Evolutionary conservation across 2,888 invertebrate species (phyloP).

Genomic region (Mythimna lalbum): DNA sequence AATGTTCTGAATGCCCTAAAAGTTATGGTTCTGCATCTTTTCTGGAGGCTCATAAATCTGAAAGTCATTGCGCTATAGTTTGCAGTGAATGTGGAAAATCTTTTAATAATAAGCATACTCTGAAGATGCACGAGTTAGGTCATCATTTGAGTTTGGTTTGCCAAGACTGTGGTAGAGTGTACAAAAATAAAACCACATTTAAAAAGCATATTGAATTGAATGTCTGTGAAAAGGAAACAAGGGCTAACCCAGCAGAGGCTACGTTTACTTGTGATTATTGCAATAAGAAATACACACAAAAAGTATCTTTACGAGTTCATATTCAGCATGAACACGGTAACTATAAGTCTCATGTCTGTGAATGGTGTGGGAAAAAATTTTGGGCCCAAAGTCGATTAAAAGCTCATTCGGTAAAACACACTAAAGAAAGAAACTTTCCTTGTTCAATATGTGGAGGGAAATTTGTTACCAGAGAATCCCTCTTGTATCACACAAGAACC

Average conservation of each 20-base stretch:
- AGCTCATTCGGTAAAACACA: slow-evolving; percentile 84
- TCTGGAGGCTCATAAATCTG: slow-evolving; percentile 72
- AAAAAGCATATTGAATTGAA: slow-evolving; percentile 79
- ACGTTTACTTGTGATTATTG: slow-evolving; percentile 84
- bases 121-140: slow-evolving; percentile 78
- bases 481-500: slow-evolving; percentile 83
- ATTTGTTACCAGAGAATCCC: slow-evolving; percentile 83
- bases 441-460: slow-evolving; percentile 79
- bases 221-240: slow-evolving; percentile 74
- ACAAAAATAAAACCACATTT: slow-evolving; percentile 79
- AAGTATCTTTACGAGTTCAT: slow-evolving; percentile 82
- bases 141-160: slow-evolving; percentile 78
- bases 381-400: slow-evolving; percentile 82
- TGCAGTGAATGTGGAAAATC: slow-evolving; percentile 81
- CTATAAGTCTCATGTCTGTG: slow-evolving; percentile 81
- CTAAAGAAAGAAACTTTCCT: slow-evolving; percentile 80
- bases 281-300: slow-evolving; percentile 83
- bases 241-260: slow-evolving; percentile 77
- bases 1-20: slow-evolving; percentile 75
- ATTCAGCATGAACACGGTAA: slow-evolving; percentile 84
- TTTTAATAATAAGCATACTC: slow-evolving; percentile 74
- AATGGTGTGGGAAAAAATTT: slow-evolving; percentile 84
- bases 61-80: slow-evolving; percentile 73
- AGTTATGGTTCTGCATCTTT: slow-evolving; percentile 72
- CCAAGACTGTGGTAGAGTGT: slow-evolving; percentile 79